Evolutionary conservation across 2,888 invertebrate species (phyloP).

Genomic region (Chelonus formosanus): DNA sequence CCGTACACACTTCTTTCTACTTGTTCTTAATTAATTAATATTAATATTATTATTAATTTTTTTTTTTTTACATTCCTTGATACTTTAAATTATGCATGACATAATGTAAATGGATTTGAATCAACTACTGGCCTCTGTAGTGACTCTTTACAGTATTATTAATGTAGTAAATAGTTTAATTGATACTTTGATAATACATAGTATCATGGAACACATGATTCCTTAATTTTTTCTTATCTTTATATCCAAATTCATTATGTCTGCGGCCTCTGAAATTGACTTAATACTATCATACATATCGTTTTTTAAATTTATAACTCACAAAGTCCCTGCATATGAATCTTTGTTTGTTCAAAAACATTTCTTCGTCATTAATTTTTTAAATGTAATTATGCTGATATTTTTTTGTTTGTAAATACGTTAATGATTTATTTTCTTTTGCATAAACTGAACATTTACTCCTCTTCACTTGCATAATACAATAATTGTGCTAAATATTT

Average conservation of each 20-base stretch:
- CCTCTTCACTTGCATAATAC: not conserved
- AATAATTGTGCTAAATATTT: conserved; percentile 61
- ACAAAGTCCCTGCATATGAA: too few species aligned
- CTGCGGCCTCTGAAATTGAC: conserved; percentile 49
- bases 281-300: conserved; percentile 55
- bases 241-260: conserved; percentile 3
- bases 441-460: too few species aligned
- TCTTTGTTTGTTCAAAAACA: too few species aligned
- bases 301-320: too few species aligned
- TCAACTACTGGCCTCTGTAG: conserved; percentile 49
- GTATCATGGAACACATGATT: too few species aligned
- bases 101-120: conserved; percentile 30
- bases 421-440: too few species aligned
- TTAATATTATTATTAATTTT: conserved; percentile 16
- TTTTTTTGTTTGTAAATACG: too few species aligned
- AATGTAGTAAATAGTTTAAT: too few species aligned
- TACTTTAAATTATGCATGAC: conserved; percentile 32
- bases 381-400: too few species aligned
- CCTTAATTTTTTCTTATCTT: not conserved
- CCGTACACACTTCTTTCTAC: not conserved
- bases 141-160: not conserved
- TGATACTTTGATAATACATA: too few species aligned
- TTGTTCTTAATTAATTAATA: too few species aligned
- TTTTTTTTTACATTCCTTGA: conserved; percentile 32
- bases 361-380: too few species aligned